Evolutionary conservation across 2,113 vertebrate species (phyloP), one percentile per base, ranked within the genome.

Genomic region (Machaerirhynchus nigripectus): DNA sequence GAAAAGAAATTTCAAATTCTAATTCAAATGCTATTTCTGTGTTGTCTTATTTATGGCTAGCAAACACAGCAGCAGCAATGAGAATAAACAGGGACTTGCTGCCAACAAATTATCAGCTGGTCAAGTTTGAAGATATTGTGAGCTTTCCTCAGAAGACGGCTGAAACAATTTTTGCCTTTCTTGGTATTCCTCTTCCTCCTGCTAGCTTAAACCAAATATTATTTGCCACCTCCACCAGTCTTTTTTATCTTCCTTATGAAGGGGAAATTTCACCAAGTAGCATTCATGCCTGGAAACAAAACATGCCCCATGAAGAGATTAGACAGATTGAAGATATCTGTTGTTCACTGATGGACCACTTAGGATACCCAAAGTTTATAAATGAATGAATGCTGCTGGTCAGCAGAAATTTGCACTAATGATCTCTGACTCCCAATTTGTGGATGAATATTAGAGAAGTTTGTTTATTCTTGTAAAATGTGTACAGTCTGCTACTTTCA

Each of bases 111-210:
- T 98, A 98, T 97, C 98, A 98, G 37, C 97, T 98, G 80, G 93
- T 99, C 95, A 99, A 97, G 89, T 99, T 99, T 79, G 99, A 99
- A 98, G 99, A 99, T 75, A 96, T 99, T 92, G 98, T 99, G 53
- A 98, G 90, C 87, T 98, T 97, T 84, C 99, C 99, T 71, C 98
- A 98, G 96, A 98, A 99, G 86, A 98, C 97, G 0, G 98, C 99
- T 10, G 98, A 99, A 97, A 97, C 71, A 31, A 98, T 99, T 90
- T 99, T 99, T 98, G 94, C 97, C 10, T 99, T 99, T 81, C 98
- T 99, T 83, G 99, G 99, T 86, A 98, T 99, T 90, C 99, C 99
- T n/a, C 94, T 99, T 83, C 98, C 99, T 50, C 99, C 99, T 46
- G 96, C 98, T 47, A 99, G 98, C 91, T 98, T 99, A 97, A 99